These are phyloP conservation scores for Neostethus bicornis DNA, from an alignment of 2,797 vertebrate species.

Conservation along the genomic window DNA sequence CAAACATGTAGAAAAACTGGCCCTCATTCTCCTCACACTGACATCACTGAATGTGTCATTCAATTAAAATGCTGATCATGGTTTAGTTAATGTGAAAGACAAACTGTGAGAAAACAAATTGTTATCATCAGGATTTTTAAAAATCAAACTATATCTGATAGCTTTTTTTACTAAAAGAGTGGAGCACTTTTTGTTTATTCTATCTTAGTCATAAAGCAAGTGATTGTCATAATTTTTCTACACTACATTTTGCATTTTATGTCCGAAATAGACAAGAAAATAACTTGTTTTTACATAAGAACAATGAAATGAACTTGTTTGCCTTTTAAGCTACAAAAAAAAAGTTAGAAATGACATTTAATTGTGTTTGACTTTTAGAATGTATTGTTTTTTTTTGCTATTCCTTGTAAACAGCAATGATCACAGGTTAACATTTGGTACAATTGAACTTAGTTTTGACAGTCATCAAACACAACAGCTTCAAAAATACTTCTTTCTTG, in stretches of 20 bases:
- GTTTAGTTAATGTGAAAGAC: background rate
- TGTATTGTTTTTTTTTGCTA: too few species aligned
- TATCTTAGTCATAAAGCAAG: background rate
- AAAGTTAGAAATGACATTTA: background rate
- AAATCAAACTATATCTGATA: too few species aligned
- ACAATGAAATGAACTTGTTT: background rate
- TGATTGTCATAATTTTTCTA: background rate
- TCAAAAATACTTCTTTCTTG: background rate
- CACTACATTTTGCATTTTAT: background rate
- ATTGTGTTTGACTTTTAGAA: background rate
- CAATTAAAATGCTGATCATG: background rate
- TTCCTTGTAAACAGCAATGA: background rate
- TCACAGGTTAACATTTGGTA: background rate
- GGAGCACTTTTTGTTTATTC: too few species aligned
- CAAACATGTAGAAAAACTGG: background rate
- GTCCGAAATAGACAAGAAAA: background rate
- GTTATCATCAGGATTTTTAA: slow-evolving; percentile 65
- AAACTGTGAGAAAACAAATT: slow-evolving; percentile 10
- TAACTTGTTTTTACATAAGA: background rate
- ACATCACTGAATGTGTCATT: background rate
- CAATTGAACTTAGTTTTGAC: background rate
- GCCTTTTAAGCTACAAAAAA: background rate
- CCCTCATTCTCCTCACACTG: background rate
- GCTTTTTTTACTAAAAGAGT: background rate
- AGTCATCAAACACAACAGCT: background rate